Evolutionary conservation across 1,140 invertebrate genomes (phyloP).

Genomic region (Cotesia vestalis): DNA sequence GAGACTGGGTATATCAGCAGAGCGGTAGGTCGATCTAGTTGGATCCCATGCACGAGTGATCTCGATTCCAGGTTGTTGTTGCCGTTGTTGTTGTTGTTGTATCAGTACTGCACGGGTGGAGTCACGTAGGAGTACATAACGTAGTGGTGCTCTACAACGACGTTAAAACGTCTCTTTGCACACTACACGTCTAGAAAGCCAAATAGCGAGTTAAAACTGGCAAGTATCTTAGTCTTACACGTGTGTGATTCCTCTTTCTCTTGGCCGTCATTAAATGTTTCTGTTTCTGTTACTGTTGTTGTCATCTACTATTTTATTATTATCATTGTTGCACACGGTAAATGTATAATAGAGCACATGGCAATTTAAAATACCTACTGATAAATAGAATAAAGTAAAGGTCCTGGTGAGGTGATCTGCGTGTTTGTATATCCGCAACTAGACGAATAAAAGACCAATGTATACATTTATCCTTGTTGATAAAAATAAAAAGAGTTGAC

Average conservation of each 20-base stretch:
- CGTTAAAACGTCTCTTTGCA: slow-evolving; percentile 18
- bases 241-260: slow-evolving; percentile 1
- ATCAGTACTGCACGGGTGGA: slow-evolving; percentile 28
- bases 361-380: background rate
- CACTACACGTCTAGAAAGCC: slow-evolving; percentile 25
- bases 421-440: slow-evolving; percentile 21
- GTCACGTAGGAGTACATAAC: slow-evolving; percentile 35
- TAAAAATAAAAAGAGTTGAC: background rate
- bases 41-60: slow-evolving; percentile 37
- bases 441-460: slow-evolving; percentile 40
- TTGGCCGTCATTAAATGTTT: slow-evolving; percentile 16
- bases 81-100: background rate
- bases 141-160: slow-evolving; percentile 25
- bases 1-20: background rate
- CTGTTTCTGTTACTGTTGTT: slow-evolving; percentile 14
- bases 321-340: too few species aligned
- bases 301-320: slow-evolving; percentile 12
- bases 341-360: too few species aligned
- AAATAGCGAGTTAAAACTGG: background rate
- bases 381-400: slow-evolving; percentile 7
- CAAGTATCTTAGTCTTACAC: background rate
- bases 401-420: slow-evolving; percentile 31
- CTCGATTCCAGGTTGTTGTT: slow-evolving; percentile 34
- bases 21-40: background rate
- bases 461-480: slow-evolving; percentile 38